Evolutionary conservation across 2,888 invertebrate species (phyloP), one percentile per base, ranked within the genome.

Genomic region (Nomada hirtipes): DNA sequence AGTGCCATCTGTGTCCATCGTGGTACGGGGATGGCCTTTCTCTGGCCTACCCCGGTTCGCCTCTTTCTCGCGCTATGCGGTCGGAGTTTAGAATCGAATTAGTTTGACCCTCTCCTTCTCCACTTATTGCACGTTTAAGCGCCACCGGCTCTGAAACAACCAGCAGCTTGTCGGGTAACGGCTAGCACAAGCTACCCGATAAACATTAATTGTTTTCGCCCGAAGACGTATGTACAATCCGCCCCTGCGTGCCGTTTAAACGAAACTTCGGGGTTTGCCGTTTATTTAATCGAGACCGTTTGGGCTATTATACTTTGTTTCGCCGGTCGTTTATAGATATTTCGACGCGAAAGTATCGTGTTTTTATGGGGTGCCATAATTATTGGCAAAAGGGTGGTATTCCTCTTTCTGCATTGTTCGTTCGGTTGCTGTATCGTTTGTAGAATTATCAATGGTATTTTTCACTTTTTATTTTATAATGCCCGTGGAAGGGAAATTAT

Each of bases 41-140:
- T 83, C 87, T 77, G 72, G 74, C 75, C 60, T 59, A 36, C 53
- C 64, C 15, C 13, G 65, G 47, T 11, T 63, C 55, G 76, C 87
- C 88, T 88, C 85, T 87, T 83, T 83, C 83, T 83, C 87, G 82
- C 85, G 85, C 83, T 84, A 89, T 92, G 92, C 89, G 93, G 93
- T 93, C 94, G 92, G 93, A 93, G 93, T 93, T 93, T 93, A 93
- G 93, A 93, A 93, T 93, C 93, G 93, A 93, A 93, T 93, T 93
- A 93, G 93, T 93, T 94, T 94, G 91, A 92, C 92, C 91, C 91
- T 89, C 86, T 86, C 89, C 26, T 63, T 26, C 23, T 82, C 89
- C 90, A 82, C 91, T 89, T 89, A 89, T 86, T 82, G 85, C 87
- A 75, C 90, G 84, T 86, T 90, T 86, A 89, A 89, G 86, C 88